Evolutionary conservation across 2,888 invertebrate genomes (phyloP).

Genomic region (Pachydiplax longipennis): DNA sequence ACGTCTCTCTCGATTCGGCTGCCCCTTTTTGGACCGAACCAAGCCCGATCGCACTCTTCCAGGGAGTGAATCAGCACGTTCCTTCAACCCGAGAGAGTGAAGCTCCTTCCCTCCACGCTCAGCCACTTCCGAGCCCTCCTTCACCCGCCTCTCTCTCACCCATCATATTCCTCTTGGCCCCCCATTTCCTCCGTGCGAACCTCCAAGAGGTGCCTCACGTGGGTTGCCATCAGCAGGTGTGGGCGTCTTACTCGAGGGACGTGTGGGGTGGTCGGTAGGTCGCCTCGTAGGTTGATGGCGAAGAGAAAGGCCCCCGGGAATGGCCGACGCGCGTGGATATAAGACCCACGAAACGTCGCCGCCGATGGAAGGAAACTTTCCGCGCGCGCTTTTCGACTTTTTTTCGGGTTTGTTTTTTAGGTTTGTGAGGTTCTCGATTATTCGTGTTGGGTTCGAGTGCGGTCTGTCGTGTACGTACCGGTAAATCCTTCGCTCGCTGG

Average conservation of each 20-base stretch:
- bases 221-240: slow-evolving; percentile 41
- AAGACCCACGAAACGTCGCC: not conserved
- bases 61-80: not conserved
- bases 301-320: not conserved
- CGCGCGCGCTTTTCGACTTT: not conserved
- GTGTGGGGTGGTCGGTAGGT: not conserved
- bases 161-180: not conserved
- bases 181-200: slow-evolving; percentile 8
- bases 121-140: not conserved
- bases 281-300: not conserved
- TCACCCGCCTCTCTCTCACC: not conserved
- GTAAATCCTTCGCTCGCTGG: too few relatives aligned
- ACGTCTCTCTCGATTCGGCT: slow-evolving; percentile 7
- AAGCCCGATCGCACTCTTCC: not conserved
- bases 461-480: too few relatives aligned
- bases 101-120: not conserved
- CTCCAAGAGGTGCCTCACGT: slow-evolving; percentile 20
- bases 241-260: slow-evolving; percentile 7
- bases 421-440: too few relatives aligned
- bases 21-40: not conserved
- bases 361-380: not conserved
- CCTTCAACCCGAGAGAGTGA: not conserved
- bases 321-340: not conserved
- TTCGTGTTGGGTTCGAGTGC: too few relatives aligned
- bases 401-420: not conserved